Percentiles rank a stretch among this genome's conserved stretches.
phyloP scores from a whole-genome alignment of 1,140 invertebrate genomes.

The Branchinecta lindahli region DNA sequence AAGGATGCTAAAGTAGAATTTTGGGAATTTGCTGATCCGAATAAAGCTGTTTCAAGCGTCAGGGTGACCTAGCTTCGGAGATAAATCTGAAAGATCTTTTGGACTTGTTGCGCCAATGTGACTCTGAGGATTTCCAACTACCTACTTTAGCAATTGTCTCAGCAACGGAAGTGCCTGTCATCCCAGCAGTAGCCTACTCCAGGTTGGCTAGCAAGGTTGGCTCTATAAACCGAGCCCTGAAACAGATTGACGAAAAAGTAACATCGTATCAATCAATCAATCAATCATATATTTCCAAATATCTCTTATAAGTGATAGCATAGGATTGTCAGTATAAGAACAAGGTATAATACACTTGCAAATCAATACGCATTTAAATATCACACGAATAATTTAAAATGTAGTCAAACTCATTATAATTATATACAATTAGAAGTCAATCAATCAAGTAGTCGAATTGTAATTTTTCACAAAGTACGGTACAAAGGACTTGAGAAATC shows the following conservation, averaged over 20 bases:
- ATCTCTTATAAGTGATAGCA: too few species aligned
- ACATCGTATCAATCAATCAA: too few species aligned
- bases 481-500: too few species aligned
- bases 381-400: too few species aligned
- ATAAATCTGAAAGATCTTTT: not conserved
- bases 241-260: not conserved
- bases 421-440: too few species aligned
- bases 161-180: not conserved
- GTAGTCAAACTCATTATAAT: too few species aligned
- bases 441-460: too few species aligned
- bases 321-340: too few species aligned
- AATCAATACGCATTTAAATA: too few species aligned
- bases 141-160: not conserved
- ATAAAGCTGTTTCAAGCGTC: not conserved
- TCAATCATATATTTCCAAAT: too few species aligned
- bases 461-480: too few species aligned
- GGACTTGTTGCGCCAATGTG: slow-evolving; percentile 8
- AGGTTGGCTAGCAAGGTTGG: not conserved
- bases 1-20: not conserved
- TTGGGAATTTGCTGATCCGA: not conserved
- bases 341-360: too few species aligned
- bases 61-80: not conserved
- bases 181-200: not conserved
- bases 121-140: not conserved
- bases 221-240: not conserved